Conservation (phyloP, 2,888 invertebrate genomes). For the Cephus spinipes region DNA sequence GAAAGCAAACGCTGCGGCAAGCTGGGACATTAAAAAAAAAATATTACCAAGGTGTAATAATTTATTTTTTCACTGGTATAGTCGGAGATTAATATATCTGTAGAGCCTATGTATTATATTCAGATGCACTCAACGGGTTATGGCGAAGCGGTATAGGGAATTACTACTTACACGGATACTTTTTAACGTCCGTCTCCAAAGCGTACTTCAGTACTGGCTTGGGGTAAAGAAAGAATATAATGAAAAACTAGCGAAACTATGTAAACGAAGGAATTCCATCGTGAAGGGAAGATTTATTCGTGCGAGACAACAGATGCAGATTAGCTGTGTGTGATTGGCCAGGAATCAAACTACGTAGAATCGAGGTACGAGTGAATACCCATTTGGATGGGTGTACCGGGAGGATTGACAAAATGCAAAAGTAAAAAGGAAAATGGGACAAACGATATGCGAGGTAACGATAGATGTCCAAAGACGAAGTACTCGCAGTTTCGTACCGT, state of each 20-base stretch:
- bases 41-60: conserved; percentile 64
- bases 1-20: background rate
- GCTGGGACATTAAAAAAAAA: conserved; percentile 9
- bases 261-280: too few species aligned
- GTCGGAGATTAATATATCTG: conserved; percentile 57
- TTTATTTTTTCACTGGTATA: conserved; percentile 67
- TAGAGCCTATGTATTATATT: conserved; percentile 66
- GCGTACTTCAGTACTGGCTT: conserved; percentile 12
- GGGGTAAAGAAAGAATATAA: conserved; percentile 12
- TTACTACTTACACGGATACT: conserved; percentile 9
- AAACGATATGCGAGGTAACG: conserved; percentile 4
- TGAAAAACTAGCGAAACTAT: conserved; percentile 7
- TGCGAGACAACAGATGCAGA: conserved; percentile 12
- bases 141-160: conserved; percentile 40
- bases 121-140: conserved; percentile 59
- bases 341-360: too few species aligned
- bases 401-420: conserved; percentile 13
- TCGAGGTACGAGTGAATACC: too few species aligned
- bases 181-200: conserved; percentile 10
- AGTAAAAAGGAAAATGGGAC: background rate
- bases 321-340: too few species aligned
- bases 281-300: too few species aligned
- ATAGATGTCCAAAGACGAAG: background rate
- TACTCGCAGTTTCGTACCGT: conserved; percentile 21
- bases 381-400: background rate